These are phyloP conservation scores for Therioaphis trifolii DNA, from an alignment of 2,888 invertebrate species.

Conservation along the genomic window DNA sequence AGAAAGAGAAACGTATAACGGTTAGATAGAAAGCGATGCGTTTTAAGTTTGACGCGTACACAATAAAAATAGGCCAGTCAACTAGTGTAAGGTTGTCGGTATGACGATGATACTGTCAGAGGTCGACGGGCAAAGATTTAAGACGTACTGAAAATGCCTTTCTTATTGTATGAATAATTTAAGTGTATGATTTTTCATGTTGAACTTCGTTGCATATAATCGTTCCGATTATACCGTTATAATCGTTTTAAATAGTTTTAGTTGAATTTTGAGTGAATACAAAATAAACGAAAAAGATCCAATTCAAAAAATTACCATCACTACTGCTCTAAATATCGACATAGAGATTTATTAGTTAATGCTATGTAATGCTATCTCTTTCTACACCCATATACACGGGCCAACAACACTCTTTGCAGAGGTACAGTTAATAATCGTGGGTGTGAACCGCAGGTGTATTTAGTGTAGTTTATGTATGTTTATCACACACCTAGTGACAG, in stretches of 20 bases:
- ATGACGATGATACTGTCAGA: neutral
- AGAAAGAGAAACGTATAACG: conserved; percentile 45
- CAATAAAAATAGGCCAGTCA: conserved; percentile 32
- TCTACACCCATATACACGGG: neutral
- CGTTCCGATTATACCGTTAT: too few relatives aligned
- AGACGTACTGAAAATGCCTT: neutral
- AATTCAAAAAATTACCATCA: conserved; percentile 6
- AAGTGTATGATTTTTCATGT: too few relatives aligned
- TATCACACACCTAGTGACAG: conserved; percentile 16
- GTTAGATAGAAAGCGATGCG: neutral
- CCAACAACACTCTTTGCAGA: neutral
- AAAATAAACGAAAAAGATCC: neutral
- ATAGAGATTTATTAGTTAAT: too few relatives aligned
- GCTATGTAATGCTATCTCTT: neutral
- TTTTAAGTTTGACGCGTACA: conserved; percentile 19
- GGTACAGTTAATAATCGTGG: neutral
- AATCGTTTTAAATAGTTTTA: too few relatives aligned
- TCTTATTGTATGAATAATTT: neutral
- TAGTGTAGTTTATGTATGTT: neutral
- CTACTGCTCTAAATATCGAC: neutral
- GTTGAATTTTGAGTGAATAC: conserved; percentile 16
- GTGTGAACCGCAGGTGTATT: neutral
- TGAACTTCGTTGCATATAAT: too few relatives aligned
- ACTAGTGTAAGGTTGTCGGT: neutral
- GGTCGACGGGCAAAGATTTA: neutral